Evolutionary conservation across 2,113 vertebrate genomes (phyloP).

Genomic region (Elachura formosa): DNA sequence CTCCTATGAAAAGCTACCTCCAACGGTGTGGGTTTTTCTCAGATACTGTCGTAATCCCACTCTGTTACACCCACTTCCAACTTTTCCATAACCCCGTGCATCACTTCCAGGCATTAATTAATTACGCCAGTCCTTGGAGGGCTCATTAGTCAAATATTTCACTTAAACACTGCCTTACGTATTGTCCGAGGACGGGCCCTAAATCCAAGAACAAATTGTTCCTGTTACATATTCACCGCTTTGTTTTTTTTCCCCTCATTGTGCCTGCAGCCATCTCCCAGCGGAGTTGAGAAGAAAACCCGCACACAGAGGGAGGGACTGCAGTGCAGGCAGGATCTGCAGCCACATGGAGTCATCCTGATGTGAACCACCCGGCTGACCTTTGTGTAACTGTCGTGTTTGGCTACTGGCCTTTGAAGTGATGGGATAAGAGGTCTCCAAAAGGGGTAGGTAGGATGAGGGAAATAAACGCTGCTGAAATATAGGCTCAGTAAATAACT

Average conservation of each 20-base stretch:
- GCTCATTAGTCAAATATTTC: not conserved
- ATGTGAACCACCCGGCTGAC: not conserved
- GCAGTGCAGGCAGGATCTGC: not conserved
- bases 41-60: not conserved
- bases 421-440: not conserved
- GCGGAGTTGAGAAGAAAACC: not conserved
- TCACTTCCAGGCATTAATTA: not conserved
- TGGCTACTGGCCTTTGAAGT: slow-evolving; percentile 7
- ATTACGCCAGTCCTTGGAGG: not conserved
- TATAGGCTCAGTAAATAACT: not conserved
- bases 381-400: not conserved
- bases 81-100: not conserved
- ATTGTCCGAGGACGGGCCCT: not conserved
- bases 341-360: slow-evolving; percentile 24
- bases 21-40: not conserved
- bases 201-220: slow-evolving; percentile 57
- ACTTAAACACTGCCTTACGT: not conserved
- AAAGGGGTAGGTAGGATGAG: not conserved
- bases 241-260: not conserved
- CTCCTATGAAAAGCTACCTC: not conserved
- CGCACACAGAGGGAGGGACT: slow-evolving; percentile 9
- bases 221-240: not conserved
- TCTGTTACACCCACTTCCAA: not conserved
- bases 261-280: slow-evolving; percentile 42
- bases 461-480: not conserved